Evolutionary conservation across 2,113 vertebrate species (phyloP).

Genomic region (Athene noctua): DNA sequence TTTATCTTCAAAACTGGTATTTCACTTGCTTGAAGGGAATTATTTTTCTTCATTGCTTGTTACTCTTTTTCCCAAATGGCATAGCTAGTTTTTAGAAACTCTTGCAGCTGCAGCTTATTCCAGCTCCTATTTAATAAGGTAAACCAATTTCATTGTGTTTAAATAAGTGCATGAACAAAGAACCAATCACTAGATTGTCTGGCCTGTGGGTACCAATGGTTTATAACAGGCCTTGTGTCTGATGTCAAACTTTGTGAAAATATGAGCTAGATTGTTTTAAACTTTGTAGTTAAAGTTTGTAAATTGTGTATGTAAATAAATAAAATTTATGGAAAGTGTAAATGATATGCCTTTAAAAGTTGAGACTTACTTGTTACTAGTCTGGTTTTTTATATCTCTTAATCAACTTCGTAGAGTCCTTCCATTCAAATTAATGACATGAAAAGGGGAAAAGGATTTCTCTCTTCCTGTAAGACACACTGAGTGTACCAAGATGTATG

Average conservation of each 20-base stretch:
- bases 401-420: neutral
- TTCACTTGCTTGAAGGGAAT: neutral
- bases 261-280: neutral
- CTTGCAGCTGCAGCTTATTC: constrained; percentile 7
- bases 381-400: neutral
- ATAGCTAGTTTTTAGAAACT: neutral
- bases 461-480: neutral
- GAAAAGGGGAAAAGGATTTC: neutral
- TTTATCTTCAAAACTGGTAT: constrained; percentile 16
- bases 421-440: neutral
- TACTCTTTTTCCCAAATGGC: neutral
- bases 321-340: neutral
- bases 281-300: neutral
- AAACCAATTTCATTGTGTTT: neutral
- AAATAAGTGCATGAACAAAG: neutral
- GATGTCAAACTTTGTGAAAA: neutral
- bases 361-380: neutral
- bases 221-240: neutral
- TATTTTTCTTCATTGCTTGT: neutral
- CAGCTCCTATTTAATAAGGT: neutral
- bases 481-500: neutral
- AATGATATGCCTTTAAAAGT: neutral
- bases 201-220: neutral
- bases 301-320: neutral
- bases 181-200: neutral